phyloP scores from a whole-genome alignment of 2,113 vertebrate species.

The Proterorhinus semilunaris region DNA sequence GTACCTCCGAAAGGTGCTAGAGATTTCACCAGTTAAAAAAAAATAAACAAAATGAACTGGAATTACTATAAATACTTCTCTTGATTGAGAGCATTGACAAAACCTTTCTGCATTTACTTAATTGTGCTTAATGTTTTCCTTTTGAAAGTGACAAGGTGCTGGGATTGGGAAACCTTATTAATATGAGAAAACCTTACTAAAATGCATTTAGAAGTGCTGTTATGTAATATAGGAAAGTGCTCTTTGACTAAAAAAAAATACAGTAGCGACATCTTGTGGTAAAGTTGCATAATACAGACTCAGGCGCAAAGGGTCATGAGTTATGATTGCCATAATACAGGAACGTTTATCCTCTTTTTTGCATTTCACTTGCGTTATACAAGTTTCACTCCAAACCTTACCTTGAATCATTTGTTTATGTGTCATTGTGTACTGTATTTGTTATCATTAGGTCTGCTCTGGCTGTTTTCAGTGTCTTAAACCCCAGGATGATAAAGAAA shows the following conservation, averaged over 20 bases:
- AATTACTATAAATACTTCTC: background rate
- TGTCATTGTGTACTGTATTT: slow-evolving; percentile 9
- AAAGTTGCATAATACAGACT: background rate
- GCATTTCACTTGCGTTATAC: background rate
- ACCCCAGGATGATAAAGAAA: slow-evolving; percentile 27
- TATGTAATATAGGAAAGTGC: background rate
- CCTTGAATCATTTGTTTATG: background rate
- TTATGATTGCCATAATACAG: no score
- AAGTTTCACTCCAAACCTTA: background rate
- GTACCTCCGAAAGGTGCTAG: slow-evolving; percentile 45
- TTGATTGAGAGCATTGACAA: slow-evolving; percentile 1
- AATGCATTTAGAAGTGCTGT: no score
- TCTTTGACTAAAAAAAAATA: background rate
- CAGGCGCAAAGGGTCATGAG: no score
- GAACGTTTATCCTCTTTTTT: no score
- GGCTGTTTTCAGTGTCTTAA: slow-evolving; percentile 46
- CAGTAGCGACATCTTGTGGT: background rate
- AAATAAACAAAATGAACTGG: background rate
- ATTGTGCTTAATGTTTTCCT: background rate
- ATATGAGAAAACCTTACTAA: no score
- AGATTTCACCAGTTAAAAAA: background rate
- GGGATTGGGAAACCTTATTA: no score
- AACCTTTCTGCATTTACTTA: background rate
- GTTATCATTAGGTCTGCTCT: slow-evolving; percentile 22
- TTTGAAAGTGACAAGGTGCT: no score